Base-by-base conservation (phyloP, 2,113 vertebrate genomes). In the Daboia siamensis region DNA sequence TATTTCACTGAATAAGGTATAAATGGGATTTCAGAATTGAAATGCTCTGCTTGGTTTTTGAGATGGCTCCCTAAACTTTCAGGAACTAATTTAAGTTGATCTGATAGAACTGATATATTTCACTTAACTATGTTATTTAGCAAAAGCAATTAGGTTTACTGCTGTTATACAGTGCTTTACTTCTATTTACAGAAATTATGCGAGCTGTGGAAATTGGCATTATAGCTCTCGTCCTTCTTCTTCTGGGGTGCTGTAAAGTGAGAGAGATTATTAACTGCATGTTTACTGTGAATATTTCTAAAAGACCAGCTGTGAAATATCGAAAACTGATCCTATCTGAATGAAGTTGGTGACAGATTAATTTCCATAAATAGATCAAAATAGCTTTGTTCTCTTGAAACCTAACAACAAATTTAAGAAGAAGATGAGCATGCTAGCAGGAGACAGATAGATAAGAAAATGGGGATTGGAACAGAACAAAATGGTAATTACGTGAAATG, bases 291-390 rank as follows among this genome's bases (percentile, higher is more conserved):
- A 96, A 88, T 88, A 17, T 90, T 44, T 94, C 92, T 87, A 86
- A 92, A 94, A 89, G 89, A 56, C 56, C 92, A 93, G 57, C 48
- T 74, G 52, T 59, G 56, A 59, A 92, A 95, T 94, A 93, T 93
- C 93, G 90, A 48, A 85, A 94, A 46, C 80, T 69, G 24, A 57
- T 93, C 93, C 88, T 86, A 10, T 89, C 96, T 57, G 56, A 44
- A 92, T 94, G 88, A 96, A 97, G 0, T 57, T 96, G 61, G 61
- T 92, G 89, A 87, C 84, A 91, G 55, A 95, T 95, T 95, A 88
- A 95, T 97, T 97, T 96, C 95, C 91, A 90, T 97, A 94, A 85
- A 74, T 91, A 96, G 93, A 94, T 95, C 93, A 96, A 94, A 96
- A 95, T 95, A 95, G 64, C 55, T 90, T 91, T 95, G 3, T 96